Percentiles rank a stretch among this genome's conserved stretches.
Conservation (phyloP, 2,888 invertebrate genomes). For the Deilephila porcellus region DNA sequence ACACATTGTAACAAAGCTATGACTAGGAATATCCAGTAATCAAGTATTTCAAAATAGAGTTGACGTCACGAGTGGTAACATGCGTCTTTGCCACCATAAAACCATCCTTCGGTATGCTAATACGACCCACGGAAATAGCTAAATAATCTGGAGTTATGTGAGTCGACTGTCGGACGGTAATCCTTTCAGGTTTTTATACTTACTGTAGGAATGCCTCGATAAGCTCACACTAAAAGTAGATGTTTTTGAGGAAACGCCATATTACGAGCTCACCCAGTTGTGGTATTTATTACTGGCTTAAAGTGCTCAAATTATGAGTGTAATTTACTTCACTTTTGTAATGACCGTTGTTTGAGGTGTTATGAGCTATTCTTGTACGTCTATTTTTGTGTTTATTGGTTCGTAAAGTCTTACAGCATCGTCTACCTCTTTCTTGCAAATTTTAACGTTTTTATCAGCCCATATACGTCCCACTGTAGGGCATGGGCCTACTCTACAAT, state of each 20-base stretch:
- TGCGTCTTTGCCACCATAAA: not conserved
- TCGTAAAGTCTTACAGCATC: no score
- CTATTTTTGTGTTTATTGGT: no score
- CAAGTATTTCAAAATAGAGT: slow-evolving; percentile 1
- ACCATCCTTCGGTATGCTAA: not conserved
- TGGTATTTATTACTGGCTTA: slow-evolving; percentile 7
- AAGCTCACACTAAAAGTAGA: slow-evolving; percentile 18
- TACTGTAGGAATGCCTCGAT: slow-evolving; percentile 14
- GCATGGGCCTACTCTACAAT: no score
- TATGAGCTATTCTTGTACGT: not conserved
- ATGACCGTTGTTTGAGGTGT: not conserved
- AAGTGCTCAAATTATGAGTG: not conserved
- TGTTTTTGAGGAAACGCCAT: slow-evolving; percentile 14
- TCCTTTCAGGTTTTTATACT: slow-evolving; percentile 25
- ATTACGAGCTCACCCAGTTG: not conserved
- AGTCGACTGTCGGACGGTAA: slow-evolving; percentile 11
- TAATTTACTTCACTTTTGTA: not conserved
- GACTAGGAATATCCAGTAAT: not conserved
- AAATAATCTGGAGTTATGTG: slow-evolving; percentile 28
- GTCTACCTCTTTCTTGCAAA: no score
- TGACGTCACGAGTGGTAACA: not conserved
- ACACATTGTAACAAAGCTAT: no score
- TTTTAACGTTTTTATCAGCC: no score
- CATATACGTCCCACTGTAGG: no score
- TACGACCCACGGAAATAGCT: slow-evolving; percentile 24